phyloP scores from a whole-genome alignment of 2,113 vertebrate species.

The Gopherus evgoodei region DNA sequence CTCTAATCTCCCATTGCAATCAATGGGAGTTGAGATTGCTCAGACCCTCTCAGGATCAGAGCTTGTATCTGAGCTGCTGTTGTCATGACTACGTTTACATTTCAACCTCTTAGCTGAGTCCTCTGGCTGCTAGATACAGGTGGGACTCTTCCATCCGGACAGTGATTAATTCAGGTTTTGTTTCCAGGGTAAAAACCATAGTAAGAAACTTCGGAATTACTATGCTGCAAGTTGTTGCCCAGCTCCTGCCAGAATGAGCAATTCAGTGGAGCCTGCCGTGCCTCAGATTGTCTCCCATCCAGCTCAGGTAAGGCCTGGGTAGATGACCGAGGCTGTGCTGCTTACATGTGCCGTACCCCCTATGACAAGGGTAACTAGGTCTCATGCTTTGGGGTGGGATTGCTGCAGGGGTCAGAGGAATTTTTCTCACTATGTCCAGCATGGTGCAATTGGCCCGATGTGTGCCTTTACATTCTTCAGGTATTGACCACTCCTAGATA shows the following conservation, averaged over 20 bases:
- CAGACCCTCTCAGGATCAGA: background rate
- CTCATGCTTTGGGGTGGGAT: background rate
- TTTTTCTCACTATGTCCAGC: background rate
- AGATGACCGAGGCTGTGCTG: background rate
- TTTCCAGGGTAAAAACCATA: constrained; percentile 97
- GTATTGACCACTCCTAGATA: constrained; percentile 28
- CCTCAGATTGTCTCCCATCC: constrained; percentile 82
- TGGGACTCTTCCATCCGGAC: background rate
- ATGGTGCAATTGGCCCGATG: background rate
- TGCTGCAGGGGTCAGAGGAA: background rate
- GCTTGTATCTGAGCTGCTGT: background rate
- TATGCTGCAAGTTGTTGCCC: constrained; percentile 95
- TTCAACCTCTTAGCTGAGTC: background rate
- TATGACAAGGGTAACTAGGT: background rate
- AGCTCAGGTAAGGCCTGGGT: constrained; percentile 85
- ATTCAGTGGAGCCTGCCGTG: constrained; percentile 81
- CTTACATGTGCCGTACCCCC: background rate
- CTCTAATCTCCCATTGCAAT: background rate
- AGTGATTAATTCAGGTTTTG: constrained; percentile 44
- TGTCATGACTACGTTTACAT: background rate
- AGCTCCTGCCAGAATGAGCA: constrained; percentile 89
- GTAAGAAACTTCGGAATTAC: constrained; percentile 97
- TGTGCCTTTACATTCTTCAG: constrained; percentile 34
- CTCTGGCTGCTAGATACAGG: background rate
- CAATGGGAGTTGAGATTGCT: background rate